Conservation (phyloP, 37 sponge, comb jelly and placozoan genomes). For the Sycon ciliatum region DNA sequence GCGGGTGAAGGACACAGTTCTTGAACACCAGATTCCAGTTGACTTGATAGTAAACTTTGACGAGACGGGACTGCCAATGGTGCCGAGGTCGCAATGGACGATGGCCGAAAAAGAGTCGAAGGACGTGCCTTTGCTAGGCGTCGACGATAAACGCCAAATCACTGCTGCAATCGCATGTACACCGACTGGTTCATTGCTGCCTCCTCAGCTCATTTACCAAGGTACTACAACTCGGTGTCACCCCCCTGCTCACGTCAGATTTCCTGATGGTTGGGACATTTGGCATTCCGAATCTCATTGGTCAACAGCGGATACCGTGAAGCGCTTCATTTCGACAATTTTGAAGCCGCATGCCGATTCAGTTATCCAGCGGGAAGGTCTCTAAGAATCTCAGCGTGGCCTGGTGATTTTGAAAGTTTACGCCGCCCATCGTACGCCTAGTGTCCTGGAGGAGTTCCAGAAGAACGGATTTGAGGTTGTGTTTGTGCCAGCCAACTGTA, state of each 20-base stretch:
- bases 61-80: neutral
- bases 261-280: neutral
- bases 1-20: neutral
- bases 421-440: neutral
- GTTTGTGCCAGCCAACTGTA: neutral
- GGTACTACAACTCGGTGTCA: neutral
- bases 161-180: neutral
- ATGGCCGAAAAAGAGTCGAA: neutral
- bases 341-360: neutral
- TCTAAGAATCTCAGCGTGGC: neutral
- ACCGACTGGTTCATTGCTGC: neutral
- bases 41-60: neutral
- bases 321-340: neutral
- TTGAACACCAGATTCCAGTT: neutral
- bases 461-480: neutral
- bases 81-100: neutral
- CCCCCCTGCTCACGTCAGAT: neutral
- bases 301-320: neutral
- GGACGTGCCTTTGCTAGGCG: neutral
- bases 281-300: neutral
- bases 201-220: neutral
- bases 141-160: neutral
- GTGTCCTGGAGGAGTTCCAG: neutral
- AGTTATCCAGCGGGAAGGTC: neutral
- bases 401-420: neutral